Conservation (phyloP, 2,113 vertebrate genomes). For the Arenaria interpres region DNA sequence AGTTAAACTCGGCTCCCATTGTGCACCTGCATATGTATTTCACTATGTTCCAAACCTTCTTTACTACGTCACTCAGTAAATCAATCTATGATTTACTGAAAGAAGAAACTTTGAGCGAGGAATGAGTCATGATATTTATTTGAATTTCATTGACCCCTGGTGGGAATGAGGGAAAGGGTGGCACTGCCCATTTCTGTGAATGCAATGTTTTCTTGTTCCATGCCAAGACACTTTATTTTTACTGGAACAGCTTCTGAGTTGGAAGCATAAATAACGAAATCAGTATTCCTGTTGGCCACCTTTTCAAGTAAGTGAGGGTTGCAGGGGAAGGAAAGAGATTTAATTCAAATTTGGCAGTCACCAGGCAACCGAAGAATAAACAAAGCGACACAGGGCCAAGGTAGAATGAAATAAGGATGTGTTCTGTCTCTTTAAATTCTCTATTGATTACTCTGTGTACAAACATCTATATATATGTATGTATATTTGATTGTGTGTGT, state of each 20-base stretch:
- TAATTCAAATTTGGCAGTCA: not conserved
- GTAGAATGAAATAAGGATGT: not conserved
- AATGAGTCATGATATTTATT: conserved; percentile 46
- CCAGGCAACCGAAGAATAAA: not conserved
- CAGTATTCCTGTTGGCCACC: not conserved
- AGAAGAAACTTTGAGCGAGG: not conserved
- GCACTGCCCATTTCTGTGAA: conserved; percentile 8
- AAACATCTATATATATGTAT: not conserved
- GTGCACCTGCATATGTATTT: conserved; percentile 24
- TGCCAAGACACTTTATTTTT: conserved; percentile 42
- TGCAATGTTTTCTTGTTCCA: not conserved
- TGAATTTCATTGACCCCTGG: conserved; percentile 49
- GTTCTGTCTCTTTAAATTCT: not conserved
- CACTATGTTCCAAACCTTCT: not conserved
- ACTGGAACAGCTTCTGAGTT: not conserved
- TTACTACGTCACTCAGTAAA: conserved; percentile 31
- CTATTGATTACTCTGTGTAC: not conserved
- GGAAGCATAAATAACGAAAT: conserved; percentile 17
- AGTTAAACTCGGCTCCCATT: not conserved
- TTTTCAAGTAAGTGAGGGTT: not conserved
- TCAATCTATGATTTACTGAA: conserved; percentile 18
- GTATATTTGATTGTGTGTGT: not conserved
- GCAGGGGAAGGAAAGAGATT: not conserved
- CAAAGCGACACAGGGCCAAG: not conserved
- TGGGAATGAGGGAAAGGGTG: conserved; percentile 38